Conservation (phyloP, 1,140 invertebrate species). For the Philopotamus ludificatus region DNA sequence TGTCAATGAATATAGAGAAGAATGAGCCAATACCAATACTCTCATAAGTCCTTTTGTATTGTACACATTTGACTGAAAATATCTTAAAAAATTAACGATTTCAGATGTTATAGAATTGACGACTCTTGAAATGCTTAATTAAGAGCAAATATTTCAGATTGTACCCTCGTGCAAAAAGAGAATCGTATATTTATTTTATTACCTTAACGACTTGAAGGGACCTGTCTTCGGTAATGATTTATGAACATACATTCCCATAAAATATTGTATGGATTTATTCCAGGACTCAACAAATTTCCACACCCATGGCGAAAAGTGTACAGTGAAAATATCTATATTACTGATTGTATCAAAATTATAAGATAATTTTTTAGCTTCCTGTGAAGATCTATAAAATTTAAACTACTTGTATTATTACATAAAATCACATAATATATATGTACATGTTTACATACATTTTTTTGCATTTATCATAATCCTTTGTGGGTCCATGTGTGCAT, state of each 20-base stretch:
- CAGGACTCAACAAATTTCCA: not conserved
- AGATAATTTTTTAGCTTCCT: slow-evolving; percentile 15
- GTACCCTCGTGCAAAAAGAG: no score
- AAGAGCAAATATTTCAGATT: no score
- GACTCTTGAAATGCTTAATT: no score
- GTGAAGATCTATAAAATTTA: slow-evolving; percentile 10
- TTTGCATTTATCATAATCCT: slow-evolving; percentile 57
- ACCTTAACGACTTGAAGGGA: not conserved
- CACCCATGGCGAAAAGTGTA: slow-evolving; percentile 6
- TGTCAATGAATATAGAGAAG: no score
- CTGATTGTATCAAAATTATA: slow-evolving; percentile 33
- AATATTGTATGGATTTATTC: slow-evolving; percentile 28
- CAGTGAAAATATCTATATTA: slow-evolving; percentile 7
- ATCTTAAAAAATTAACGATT: not conserved
- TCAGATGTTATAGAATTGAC: no score
- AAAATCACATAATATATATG: not conserved
- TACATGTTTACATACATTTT: slow-evolving; percentile 48
- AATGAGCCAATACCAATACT: no score
- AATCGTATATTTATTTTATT: no score
- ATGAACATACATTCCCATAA: slow-evolving; percentile 17
- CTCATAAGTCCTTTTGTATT: no score
- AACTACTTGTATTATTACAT: not conserved
- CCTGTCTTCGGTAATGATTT: not conserved
- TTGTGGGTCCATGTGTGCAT: slow-evolving; percentile 79
- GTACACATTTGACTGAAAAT: not conserved